Base-by-base conservation (phyloP, 1,140 invertebrate genomes). In the Halyomorpha halys region DNA sequence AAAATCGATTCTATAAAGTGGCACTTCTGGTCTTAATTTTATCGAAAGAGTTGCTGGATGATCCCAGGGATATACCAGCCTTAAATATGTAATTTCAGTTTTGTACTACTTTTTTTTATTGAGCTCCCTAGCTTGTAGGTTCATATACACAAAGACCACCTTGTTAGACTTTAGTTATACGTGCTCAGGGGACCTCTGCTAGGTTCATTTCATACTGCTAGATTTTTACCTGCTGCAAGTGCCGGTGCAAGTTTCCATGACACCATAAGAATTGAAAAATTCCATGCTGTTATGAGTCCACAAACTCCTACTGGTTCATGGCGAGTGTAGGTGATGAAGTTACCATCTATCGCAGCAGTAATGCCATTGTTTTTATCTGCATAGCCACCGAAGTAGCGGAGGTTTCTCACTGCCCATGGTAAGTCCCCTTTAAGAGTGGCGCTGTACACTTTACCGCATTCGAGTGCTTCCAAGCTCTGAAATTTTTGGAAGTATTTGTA, bases 201-300 rank as follows among this genome's bases (percentile, higher is more conserved):
- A n/a, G n/a, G n/a, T n/a, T n/a, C n/a, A n/a, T n/a, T n/a, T n/a
- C n/a, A n/a, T n/a, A n/a, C n/a, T n/a, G n/a, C n/a, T n/a, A n/a
- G n/a, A n/a, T n/a, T n/a, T 30, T 97, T 98, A 14, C 95, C 94
- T 19, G 90, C 90, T 0, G 93, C 90, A 19, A 99, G 78, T 67
- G 95, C 97, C 0, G 96, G 94, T 0, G 92, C 95, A 81, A 98
- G 87, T 73, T 99, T 98, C 94, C 94, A 98, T 0, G 94, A 91
- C n/a, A 95, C 78, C 94, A 99, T 98, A 81, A 97, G 86, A 11
- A 98, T 73, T 0, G 95, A 94, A 73, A 97, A 99, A 73, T 98
- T 98, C 96, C 95, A 98, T 0, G 95, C 95, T 5, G 95, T 97
- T 21, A 98, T 87, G 47, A 97, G 80, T 0, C 89, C 96, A 75